Percentiles rank a stretch among this genome's conserved stretches.
These are phyloP conservation scores for Colaptes auratus DNA, from an alignment of 2,113 vertebrate genomes.

Conservation along the genomic window DNA sequence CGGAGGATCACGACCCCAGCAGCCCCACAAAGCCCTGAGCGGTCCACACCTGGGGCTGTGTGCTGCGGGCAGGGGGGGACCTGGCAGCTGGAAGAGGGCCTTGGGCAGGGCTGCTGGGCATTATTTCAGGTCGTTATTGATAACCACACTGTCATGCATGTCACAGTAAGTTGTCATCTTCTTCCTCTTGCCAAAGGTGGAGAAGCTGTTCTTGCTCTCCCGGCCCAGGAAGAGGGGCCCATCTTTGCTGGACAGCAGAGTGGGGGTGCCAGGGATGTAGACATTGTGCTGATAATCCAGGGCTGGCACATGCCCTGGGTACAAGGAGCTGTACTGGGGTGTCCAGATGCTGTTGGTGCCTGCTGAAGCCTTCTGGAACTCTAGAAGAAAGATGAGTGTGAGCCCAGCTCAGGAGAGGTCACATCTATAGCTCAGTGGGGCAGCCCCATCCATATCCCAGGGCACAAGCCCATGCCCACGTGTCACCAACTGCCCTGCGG, in stretches of 20 bases:
- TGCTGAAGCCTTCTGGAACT: slow-evolving; percentile 84
- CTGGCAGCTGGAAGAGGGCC: neutral
- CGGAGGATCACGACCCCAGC: neutral
- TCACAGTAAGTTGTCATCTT: slow-evolving; percentile 85
- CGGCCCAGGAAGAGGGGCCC: slow-evolving; percentile 75
- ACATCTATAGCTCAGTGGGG: neutral
- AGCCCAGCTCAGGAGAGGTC: neutral
- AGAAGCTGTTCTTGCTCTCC: slow-evolving; percentile 90
- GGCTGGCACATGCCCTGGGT: slow-evolving; percentile 72
- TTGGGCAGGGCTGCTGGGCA: neutral
- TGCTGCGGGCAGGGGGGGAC: neutral
- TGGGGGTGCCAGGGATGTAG: slow-evolving; percentile 89
- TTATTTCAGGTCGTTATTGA: slow-evolving; percentile 87
- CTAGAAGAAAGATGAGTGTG: slow-evolving; percentile 53
- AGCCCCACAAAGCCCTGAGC: neutral
- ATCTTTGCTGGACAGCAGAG: slow-evolving; percentile 83
- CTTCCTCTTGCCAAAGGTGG: slow-evolving; percentile 90
- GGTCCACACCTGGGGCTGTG: neutral
- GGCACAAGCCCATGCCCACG: neutral
- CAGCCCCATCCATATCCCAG: neutral
- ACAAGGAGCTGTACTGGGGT: slow-evolving; percentile 81
- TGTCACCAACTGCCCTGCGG: neutral
- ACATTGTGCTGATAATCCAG: slow-evolving; percentile 92
- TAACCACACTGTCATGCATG: slow-evolving; percentile 82
- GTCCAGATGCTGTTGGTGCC: slow-evolving; percentile 82